A percentile compares a stretch with the other conserved stretches of the same genome.
phyloP scores from a whole-genome alignment of 2,888 invertebrate genomes.

The Scaptomyza parva region DNA sequence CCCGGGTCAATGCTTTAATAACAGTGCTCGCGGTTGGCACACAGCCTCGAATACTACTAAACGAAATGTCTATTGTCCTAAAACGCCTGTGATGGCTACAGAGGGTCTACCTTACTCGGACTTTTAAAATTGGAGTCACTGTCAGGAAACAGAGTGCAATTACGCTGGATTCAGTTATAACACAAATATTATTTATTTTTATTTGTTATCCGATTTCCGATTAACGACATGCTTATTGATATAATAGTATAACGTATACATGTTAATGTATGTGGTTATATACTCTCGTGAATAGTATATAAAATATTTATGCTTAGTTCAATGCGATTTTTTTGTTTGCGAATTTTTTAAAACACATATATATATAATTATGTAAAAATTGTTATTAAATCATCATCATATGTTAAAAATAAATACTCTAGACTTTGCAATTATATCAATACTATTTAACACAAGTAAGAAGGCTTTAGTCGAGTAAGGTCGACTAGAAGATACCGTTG shows the following conservation, averaged over 20 bases:
- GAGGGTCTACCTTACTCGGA: conserved; percentile 74
- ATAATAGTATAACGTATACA: neutral
- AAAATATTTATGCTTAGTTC: conserved; percentile 23
- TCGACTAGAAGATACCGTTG: no score
- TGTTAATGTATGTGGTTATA: neutral
- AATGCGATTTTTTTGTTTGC: conserved; percentile 64
- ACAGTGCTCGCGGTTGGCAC: conserved; percentile 93
- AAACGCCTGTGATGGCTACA: conserved; percentile 16
- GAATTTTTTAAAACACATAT: conserved; percentile 27
- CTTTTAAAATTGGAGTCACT: conserved; percentile 56
- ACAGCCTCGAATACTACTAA: conserved; percentile 12
- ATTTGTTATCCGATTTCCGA: conserved; percentile 35
- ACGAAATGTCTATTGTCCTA: conserved; percentile 11
- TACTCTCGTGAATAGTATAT: conserved; percentile 10
- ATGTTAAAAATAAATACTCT: neutral
- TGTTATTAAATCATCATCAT: neutral
- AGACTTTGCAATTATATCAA: no score
- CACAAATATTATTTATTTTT: neutral
- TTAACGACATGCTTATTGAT: conserved; percentile 43
- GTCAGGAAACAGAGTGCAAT: neutral
- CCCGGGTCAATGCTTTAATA: conserved; percentile 89
- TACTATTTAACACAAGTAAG: no score
- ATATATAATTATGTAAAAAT: conserved; percentile 39
- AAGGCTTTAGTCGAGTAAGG: no score
- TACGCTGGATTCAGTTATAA: neutral